Conservation (phyloP, 2,797 vertebrate genomes). For the Enteromius radiatus region DNA sequence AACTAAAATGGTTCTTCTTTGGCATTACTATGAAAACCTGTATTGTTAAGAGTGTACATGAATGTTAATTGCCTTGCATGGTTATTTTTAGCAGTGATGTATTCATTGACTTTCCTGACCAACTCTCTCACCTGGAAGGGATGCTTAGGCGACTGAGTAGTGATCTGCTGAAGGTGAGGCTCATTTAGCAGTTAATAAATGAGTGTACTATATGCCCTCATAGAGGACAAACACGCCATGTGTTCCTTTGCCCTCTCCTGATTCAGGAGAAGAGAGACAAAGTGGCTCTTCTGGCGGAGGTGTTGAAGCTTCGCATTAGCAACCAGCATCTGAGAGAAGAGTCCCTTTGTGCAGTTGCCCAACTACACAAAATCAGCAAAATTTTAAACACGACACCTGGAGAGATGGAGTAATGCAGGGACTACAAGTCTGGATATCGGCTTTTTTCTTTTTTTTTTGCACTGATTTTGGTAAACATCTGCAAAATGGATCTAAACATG, state of each 20-base stretch:
- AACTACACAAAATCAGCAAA: slow-evolving; percentile 77
- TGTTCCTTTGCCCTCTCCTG: slow-evolving; percentile 35
- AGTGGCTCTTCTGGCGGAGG: slow-evolving; percentile 78
- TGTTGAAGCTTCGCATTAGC: slow-evolving; percentile 78
- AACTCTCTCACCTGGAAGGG: slow-evolving; percentile 79
- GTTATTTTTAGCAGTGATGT: slow-evolving; percentile 65
- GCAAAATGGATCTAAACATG: neutral
- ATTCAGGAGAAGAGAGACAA: slow-evolving; percentile 83
- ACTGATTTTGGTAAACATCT: neutral
- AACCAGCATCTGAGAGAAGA: slow-evolving; percentile 80
- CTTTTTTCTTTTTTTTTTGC: neutral
- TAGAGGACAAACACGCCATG: slow-evolving; percentile 17
- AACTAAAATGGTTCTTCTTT: neutral
- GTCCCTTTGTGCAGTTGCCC: slow-evolving; percentile 73
- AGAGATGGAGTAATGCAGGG: slow-evolving; percentile 58
- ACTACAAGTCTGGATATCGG: neutral
- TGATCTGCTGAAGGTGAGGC: slow-evolving; percentile 78
- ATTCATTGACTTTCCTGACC: slow-evolving; percentile 70
- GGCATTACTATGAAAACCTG: neutral
- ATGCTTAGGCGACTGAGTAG: slow-evolving; percentile 79
- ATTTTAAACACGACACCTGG: slow-evolving; percentile 72
- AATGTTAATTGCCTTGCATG: neutral
- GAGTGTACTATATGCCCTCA: neutral
- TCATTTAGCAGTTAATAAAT: slow-evolving; percentile 31
- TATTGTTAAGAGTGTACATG: neutral